Percentiles rank a stretch among this genome's conserved stretches.
Conservation (phyloP, 1,140 invertebrate species). For the Oscheius sp. region DNA sequence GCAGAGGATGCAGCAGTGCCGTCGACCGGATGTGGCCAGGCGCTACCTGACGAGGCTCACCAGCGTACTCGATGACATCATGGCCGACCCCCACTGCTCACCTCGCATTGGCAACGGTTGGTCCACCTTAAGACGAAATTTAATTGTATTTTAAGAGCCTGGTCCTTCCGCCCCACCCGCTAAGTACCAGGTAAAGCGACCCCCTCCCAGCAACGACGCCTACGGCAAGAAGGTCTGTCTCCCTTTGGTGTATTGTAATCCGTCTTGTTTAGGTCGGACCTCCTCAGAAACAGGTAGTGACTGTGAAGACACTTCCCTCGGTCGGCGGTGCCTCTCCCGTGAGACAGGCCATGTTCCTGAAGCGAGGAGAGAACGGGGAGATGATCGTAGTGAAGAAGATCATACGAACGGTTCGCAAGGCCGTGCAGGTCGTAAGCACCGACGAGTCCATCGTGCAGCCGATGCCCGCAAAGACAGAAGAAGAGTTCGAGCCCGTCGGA, state of each 20-base stretch:
- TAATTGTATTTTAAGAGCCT: too few relatives aligned
- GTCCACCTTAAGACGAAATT: too few relatives aligned
- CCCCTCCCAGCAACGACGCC: too few relatives aligned
- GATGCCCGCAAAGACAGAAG: not conserved
- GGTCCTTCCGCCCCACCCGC: too few relatives aligned
- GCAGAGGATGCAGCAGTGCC: not conserved
- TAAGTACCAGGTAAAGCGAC: too few relatives aligned
- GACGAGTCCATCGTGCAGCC: not conserved
- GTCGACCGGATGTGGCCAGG: not conserved
- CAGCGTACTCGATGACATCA: not conserved
- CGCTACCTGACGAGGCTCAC: not conserved
- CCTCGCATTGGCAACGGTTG: too few relatives aligned
- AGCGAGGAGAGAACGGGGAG: not conserved
- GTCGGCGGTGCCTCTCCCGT: not conserved
- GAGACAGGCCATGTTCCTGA: not conserved
- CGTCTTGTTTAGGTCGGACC: too few relatives aligned
- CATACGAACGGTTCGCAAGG: not conserved
- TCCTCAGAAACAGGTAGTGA: not conserved
- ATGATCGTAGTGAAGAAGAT: not conserved
- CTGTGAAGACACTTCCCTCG: not conserved
- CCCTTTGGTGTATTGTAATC: too few relatives aligned
- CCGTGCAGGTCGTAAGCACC: not conserved
- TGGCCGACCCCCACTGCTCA: constrained; percentile 13
- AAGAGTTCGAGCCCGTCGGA: not conserved
- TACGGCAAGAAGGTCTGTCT: too few relatives aligned